Evolutionary conservation across 2,113 vertebrate species (phyloP).

Genomic region (Alexandromys fortis): DNA sequence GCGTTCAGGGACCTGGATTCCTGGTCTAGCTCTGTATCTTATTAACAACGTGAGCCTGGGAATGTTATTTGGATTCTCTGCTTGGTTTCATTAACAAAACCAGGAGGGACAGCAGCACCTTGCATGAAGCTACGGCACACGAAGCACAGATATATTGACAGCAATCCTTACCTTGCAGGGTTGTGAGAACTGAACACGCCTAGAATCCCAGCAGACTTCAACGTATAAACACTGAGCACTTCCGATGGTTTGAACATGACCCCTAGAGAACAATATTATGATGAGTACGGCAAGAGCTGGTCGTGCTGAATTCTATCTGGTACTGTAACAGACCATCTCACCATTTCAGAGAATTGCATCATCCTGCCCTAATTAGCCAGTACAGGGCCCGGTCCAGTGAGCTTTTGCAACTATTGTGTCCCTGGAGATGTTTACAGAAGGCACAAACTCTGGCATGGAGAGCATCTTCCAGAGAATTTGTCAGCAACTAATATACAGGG

Average conservation of each 20-base stretch:
- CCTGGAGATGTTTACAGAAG: background rate
- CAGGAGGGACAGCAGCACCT: background rate
- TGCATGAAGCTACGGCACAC: background rate
- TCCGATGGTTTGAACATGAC: slow-evolving; percentile 43
- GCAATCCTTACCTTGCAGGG: background rate
- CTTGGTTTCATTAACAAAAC: background rate
- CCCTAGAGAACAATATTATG: background rate
- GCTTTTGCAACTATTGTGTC: background rate
- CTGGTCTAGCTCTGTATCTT: background rate
- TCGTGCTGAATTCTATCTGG: background rate
- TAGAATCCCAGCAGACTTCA: background rate
- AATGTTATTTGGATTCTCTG: background rate
- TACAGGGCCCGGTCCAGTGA: background rate
- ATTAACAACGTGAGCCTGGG: background rate
- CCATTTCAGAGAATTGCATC: slow-evolving; percentile 29
- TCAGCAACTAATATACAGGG: background rate
- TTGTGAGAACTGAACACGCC: background rate
- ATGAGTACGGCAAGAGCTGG: background rate
- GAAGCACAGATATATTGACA: background rate
- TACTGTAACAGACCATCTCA: background rate
- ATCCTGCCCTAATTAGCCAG: background rate
- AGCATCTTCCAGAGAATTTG: background rate
- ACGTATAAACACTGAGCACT: background rate
- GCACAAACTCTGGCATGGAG: background rate
- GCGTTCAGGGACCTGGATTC: background rate